These are phyloP conservation scores for Sinocyclocheilus anshuiensis DNA, from an alignment of 2,113 vertebrate genomes.

Conservation along the genomic window DNA sequence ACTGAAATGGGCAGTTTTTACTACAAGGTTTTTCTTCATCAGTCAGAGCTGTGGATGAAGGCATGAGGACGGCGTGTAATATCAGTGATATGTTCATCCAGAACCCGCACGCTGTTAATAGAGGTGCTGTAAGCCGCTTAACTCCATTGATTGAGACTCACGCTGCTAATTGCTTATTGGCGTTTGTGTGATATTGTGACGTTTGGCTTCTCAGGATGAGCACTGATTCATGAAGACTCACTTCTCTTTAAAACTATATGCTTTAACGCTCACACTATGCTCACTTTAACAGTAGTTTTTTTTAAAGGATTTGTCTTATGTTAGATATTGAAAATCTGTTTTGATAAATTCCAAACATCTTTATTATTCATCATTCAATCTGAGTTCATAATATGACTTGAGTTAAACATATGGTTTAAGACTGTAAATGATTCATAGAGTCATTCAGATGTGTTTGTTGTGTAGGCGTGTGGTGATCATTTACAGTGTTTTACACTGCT, in stretches of 20 bases:
- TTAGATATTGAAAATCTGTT: neutral
- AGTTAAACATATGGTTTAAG: no score
- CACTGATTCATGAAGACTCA: neutral
- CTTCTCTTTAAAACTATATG: no score
- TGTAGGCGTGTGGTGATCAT: no score
- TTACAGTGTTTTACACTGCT: no score
- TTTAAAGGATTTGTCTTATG: no score
- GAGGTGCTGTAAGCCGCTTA: neutral
- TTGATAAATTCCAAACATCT: neutral
- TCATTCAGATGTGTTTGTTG: no score
- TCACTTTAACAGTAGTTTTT: no score
- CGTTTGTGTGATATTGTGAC: neutral
- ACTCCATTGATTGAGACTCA: neutral
- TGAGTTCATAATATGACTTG: neutral
- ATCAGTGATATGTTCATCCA: neutral
- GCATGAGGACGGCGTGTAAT: neutral
- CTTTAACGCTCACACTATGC: neutral
- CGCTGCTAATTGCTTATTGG: neutral
- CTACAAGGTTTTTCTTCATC: no score
- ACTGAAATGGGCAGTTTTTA: neutral
- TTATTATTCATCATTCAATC: neutral
- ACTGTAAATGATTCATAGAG: no score
- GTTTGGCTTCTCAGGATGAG: neutral
- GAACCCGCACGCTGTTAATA: neutral
- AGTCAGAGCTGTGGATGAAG: neutral